Conservation (phyloP, 2,113 vertebrate genomes). For the Fregata magnificens region DNA sequence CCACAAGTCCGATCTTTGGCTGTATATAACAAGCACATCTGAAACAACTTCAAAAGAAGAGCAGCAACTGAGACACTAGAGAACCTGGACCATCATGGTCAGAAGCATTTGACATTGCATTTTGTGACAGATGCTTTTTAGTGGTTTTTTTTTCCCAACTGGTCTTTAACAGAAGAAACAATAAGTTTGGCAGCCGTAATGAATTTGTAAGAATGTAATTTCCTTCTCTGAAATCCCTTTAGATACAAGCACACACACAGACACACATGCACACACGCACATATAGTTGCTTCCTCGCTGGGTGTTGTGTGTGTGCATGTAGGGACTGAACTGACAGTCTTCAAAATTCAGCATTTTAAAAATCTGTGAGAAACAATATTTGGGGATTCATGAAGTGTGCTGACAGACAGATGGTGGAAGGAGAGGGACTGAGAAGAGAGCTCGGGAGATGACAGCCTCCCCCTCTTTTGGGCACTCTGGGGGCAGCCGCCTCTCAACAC, state of each 20-base stretch:
- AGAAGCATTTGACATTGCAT: neutral
- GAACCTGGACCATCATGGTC: neutral
- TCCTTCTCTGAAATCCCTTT: neutral
- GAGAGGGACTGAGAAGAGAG: neutral
- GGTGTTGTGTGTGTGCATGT: neutral
- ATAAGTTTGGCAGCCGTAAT: neutral
- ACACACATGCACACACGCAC: neutral
- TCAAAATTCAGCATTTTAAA: neutral
- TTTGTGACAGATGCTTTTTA: neutral
- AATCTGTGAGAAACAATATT: neutral
- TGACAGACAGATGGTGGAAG: conserved; percentile 19
- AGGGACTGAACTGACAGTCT: neutral
- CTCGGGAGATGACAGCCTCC: neutral
- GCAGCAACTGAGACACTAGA: neutral
- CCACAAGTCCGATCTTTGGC: neutral
- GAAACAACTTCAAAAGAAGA: neutral
- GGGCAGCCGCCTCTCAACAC: neutral
- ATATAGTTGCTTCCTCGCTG: neutral
- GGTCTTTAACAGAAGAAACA: neutral
- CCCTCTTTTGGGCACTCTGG: neutral
- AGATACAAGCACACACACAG: neutral
- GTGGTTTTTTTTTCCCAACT: neutral
- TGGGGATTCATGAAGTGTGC: neutral
- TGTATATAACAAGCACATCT: neutral
- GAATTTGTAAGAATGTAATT: neutral